Conservation (phyloP, 1,140 invertebrate genomes). For the Drosophila parabipectinata region DNA sequence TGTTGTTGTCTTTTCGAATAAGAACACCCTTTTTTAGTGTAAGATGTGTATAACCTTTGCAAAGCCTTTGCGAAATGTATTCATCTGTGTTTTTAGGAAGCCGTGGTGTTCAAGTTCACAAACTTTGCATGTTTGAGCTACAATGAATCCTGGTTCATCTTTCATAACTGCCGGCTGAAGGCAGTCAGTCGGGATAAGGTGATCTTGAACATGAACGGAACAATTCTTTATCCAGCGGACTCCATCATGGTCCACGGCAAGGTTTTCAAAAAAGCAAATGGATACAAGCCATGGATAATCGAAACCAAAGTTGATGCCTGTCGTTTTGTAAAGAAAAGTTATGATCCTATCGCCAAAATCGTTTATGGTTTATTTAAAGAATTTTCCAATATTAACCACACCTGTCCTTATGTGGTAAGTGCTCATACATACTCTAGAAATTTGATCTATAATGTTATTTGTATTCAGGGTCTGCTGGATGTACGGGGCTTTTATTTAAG, state of each 20-base stretch:
- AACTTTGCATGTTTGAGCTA: constrained; percentile 15
- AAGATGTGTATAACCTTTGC: too few relatives aligned
- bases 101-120: constrained; percentile 21
- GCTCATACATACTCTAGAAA: too few relatives aligned
- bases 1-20: too few relatives aligned
- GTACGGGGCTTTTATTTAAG: constrained; percentile 22
- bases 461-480: constrained; percentile 4
- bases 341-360: background rate
- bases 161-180: constrained; percentile 24
- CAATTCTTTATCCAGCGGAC: background rate
- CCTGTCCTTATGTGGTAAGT: constrained; percentile 31
- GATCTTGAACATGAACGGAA: constrained; percentile 6
- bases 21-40: too few relatives aligned
- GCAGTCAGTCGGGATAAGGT: constrained; percentile 10
- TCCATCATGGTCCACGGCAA: background rate
- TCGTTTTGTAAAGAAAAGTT: background rate
- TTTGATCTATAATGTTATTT: background rate
- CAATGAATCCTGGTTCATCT: constrained; percentile 24
- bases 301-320: constrained; percentile 11
- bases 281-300: constrained; percentile 29
- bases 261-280: constrained; percentile 22
- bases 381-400: constrained; percentile 30
- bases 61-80: too few relatives aligned
- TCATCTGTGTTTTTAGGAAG: background rate
- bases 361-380: constrained; percentile 8